These are phyloP conservation scores for Argyrosomus japonicus DNA, from an alignment of 2,113 vertebrate genomes.

Conservation along the genomic window DNA sequence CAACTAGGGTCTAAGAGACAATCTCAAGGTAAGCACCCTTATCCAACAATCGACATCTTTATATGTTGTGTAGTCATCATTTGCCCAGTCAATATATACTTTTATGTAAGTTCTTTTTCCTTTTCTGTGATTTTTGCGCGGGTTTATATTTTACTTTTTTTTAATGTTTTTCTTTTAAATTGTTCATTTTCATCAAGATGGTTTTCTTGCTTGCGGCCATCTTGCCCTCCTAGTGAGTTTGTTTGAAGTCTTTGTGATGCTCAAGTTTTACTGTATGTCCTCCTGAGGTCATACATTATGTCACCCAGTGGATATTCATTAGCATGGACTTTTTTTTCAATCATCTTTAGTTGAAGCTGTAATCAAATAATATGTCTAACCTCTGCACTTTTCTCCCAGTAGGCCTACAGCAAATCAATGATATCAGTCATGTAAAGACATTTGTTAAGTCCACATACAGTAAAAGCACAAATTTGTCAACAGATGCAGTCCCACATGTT, in stretches of 20 bases:
- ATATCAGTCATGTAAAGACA: not conserved
- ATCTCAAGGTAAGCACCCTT: constrained; percentile 93
- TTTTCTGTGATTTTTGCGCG: constrained; percentile 67
- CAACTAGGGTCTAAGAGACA: constrained; percentile 98
- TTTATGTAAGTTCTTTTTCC: constrained; percentile 61
- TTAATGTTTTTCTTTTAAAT: constrained; percentile 29
- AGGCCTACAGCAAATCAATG: constrained; percentile 33
- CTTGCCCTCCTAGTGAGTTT: constrained; percentile 68
- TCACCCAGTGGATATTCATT: constrained; percentile 66
- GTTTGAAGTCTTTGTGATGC: constrained; percentile 72
- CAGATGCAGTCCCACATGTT: constrained; percentile 16
- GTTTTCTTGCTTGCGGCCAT: constrained; percentile 79
- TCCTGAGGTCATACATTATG: constrained; percentile 59
- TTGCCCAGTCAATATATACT: constrained; percentile 72
- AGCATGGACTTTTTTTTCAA: constrained; percentile 70
- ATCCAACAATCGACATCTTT: constrained; percentile 76
- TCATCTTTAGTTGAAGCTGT: constrained; percentile 62
- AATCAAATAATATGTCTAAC: constrained; percentile 59
- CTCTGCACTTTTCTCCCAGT: constrained; percentile 45
- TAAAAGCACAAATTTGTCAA: constrained; percentile 46
- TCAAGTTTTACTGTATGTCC: constrained; percentile 65
- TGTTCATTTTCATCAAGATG: constrained; percentile 77
- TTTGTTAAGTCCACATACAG: not conserved
- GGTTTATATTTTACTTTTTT: constrained; percentile 35
- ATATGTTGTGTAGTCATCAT: constrained; percentile 76